A percentile compares a stretch with the other conserved stretches of the same genome.
phyloP scores from a whole-genome alignment of 2,797 vertebrate species.

The Phalanger gymnotis region DNA sequence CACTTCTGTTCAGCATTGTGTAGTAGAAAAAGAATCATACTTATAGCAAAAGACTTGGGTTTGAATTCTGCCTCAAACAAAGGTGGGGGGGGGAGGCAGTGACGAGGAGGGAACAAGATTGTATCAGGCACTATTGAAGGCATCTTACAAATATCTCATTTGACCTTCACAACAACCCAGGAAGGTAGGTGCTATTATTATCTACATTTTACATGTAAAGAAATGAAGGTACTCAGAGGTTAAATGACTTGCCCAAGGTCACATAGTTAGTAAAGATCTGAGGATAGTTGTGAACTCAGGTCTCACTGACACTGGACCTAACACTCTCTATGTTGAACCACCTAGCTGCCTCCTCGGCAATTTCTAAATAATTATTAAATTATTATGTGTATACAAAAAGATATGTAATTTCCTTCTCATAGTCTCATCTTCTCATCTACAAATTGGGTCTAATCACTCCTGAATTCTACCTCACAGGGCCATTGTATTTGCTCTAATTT shows the following conservation, averaged over 20 bases:
- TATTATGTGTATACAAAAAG: not conserved
- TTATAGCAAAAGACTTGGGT: not conserved
- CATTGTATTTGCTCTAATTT: too few species aligned
- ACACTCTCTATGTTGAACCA: not conserved
- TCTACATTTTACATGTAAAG: not conserved
- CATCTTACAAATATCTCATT: not conserved
- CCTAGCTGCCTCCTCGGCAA: not conserved
- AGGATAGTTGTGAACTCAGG: not conserved
- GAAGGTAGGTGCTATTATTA: not conserved
- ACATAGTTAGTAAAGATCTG: not conserved
- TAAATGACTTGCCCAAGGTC: not conserved
- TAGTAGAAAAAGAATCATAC: not conserved
- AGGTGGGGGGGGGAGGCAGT: not conserved
- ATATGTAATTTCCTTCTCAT: not conserved
- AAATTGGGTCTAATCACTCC: not conserved
- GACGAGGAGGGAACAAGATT: not conserved
- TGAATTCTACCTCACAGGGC: not conserved
- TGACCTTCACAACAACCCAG: not conserved
- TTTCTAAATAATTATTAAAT: not conserved
- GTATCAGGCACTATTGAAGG: not conserved
- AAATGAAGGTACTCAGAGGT: not conserved
- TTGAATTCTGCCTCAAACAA: not conserved
- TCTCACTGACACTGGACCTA: not conserved
- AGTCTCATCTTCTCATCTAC: not conserved
- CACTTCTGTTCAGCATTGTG: not conserved